phyloP scores from a whole-genome alignment of 1,140 invertebrate genomes.

The Caerostris darwini region DNA sequence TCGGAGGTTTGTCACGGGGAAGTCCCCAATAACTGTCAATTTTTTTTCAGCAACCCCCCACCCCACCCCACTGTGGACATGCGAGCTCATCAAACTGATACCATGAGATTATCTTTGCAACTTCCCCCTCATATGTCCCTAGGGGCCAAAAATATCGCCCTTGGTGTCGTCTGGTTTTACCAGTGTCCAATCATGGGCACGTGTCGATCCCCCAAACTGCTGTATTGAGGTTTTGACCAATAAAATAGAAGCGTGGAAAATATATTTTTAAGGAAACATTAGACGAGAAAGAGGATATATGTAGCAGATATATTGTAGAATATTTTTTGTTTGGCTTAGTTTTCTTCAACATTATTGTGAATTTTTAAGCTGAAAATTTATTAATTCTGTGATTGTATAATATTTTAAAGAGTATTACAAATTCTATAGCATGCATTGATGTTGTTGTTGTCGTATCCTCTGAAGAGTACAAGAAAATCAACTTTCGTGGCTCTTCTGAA shows the following conservation, averaged over 20 bases:
- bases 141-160: constrained; percentile 2
- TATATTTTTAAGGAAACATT: neutral
- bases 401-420: too few relatives aligned
- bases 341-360: too few relatives aligned
- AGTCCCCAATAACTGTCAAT: constrained; percentile 47
- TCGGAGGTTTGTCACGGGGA: neutral
- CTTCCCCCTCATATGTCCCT: neutral
- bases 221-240: neutral
- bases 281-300: neutral
- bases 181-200: constrained; percentile 37
- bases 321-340: too few relatives aligned
- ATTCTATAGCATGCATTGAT: too few relatives aligned
- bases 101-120: constrained; percentile 30
- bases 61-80: constrained; percentile 19
- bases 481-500: too few relatives aligned
- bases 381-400: too few relatives aligned
- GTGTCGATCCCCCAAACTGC: neutral
- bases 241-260: neutral
- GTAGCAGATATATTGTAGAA: too few relatives aligned
- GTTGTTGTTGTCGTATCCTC: too few relatives aligned
- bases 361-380: too few relatives aligned
- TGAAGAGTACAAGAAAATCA: too few relatives aligned
- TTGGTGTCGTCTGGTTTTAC: neutral
- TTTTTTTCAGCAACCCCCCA: constrained; percentile 4
- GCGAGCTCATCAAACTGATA: constrained; percentile 63